phyloP scores from a whole-genome alignment of 2,888 invertebrate species.

The Meloe dianella region DNA sequence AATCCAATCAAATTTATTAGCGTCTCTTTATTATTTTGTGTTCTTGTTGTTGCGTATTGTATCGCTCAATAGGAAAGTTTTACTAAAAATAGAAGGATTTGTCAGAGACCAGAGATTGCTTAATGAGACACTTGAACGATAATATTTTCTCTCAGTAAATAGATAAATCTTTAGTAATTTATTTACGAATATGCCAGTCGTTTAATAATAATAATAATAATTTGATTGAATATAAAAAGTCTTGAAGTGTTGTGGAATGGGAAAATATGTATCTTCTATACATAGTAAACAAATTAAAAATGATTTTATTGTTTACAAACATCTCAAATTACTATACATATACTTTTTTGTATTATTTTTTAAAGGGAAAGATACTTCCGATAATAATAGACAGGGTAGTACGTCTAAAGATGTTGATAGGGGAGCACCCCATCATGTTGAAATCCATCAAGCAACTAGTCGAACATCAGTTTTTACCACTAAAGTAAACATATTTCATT shows the following conservation, averaged over 20 bases:
- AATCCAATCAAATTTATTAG: too few species aligned
- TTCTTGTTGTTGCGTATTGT: not conserved
- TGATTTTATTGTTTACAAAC: not conserved
- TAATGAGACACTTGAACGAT: not conserved
- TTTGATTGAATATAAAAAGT: too few species aligned
- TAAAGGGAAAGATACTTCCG: conserved; percentile 59
- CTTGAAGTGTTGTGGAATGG: too few species aligned
- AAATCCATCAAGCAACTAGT: conserved; percentile 62
- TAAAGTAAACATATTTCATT: conserved; percentile 56
- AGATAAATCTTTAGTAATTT: not conserved
- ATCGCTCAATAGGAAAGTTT: not conserved
- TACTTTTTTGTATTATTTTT: conserved; percentile 22
- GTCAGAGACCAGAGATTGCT: not conserved
- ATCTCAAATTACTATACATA: not conserved
- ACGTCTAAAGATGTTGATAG: conserved; percentile 60
- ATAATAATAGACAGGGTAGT: conserved; percentile 53
- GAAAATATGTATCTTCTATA: not conserved
- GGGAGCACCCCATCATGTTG: conserved; percentile 58
- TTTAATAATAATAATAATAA: too few species aligned
- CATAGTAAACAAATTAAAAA: not conserved
- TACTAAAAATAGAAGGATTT: not conserved
- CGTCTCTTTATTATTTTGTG: too few species aligned
- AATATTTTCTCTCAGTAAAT: not conserved
- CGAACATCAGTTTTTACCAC: conserved; percentile 62
- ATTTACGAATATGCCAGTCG: not conserved